Base-by-base conservation (phyloP, 1,140 invertebrate genomes). In the Penaeus indicus region DNA sequence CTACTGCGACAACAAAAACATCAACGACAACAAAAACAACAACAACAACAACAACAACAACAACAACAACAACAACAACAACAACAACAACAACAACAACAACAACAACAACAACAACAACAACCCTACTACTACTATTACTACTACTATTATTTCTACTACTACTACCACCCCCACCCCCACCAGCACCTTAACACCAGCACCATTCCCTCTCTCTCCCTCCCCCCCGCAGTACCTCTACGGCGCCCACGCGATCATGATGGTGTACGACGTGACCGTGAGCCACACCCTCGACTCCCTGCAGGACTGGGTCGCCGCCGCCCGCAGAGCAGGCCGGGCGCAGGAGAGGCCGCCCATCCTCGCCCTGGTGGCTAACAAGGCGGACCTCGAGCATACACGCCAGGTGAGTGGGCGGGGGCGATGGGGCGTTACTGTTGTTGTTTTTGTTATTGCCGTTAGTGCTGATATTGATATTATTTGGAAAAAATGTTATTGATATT, bases 201-300 rank as follows among this genome's bases (percentile, higher is more conserved):
- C 21, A 38, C 25, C 22, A 22, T 38, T 8, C 19, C 84, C 47
- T 16, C 18, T 16, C 19, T 62, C 42, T 19, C 13, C 3, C 42
- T 19, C 13, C 3, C 64, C 21, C 32, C 94, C 95, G 87, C 92
- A 97, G 96, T 91, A 91, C 27, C 85, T 91, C 67, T 91, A 91
- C 85, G 91, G 91, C 38, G 89, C 91, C 60, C 89, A 91, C 84
- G 95, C 96, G 64, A 94, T 97, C 85, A 92, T 98, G 80, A 93
- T 98, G 83, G 96, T 98, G 2, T 98, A 97, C 93, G 97, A 98
- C 92, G 95, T 98, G 10, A 97, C 97, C 61, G 97, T 96, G 92
- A 93, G 94, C 75, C 94, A 94, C 89, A 97, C 96, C 93, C 97
- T 98, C 93, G 96, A 97, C 79, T 95, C 95, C 90, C 92, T 98